A percentile compares a stretch with the other conserved stretches of the same genome.
Conservation (phyloP, 2,888 invertebrate species). For the Troides helena region DNA sequence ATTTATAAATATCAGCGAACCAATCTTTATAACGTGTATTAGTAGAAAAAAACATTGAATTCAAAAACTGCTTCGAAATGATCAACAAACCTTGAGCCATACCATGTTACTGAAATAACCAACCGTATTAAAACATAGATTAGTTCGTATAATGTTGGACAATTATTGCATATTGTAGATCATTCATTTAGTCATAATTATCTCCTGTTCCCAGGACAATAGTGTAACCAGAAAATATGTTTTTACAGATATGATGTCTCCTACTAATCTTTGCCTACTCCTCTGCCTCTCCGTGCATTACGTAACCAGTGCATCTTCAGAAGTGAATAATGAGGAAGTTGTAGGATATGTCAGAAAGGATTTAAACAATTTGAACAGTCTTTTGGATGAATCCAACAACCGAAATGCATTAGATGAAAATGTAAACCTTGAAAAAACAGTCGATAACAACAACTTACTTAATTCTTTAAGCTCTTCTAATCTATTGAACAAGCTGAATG, state of each 20-base stretch:
- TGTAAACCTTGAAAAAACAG: background rate
- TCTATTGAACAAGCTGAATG: slow-evolving; percentile 2
- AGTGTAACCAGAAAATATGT: too few relatives aligned
- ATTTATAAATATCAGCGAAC: too few relatives aligned
- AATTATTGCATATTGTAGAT: too few relatives aligned
- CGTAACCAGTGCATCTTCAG: background rate
- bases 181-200: too few relatives aligned
- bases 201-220: too few relatives aligned
- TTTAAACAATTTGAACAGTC: background rate
- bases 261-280: slow-evolving; percentile 16
- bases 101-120: too few relatives aligned
- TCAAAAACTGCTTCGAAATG: too few relatives aligned
- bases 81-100: too few relatives aligned
- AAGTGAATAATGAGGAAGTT: background rate
- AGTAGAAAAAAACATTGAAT: too few relatives aligned
- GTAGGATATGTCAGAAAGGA: background rate
- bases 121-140: too few relatives aligned
- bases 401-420: background rate
- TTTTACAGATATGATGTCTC: slow-evolving; percentile 16
- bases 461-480: slow-evolving; percentile 3
- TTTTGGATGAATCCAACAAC: background rate
- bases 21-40: too few relatives aligned
- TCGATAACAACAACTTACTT: background rate
- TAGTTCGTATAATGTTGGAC: too few relatives aligned
- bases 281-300: slow-evolving; percentile 5